Evolutionary conservation across 30 jellyfish, hydroid and myxozoan species (phyloP).

Genomic region (Turritopsis rubra): DNA sequence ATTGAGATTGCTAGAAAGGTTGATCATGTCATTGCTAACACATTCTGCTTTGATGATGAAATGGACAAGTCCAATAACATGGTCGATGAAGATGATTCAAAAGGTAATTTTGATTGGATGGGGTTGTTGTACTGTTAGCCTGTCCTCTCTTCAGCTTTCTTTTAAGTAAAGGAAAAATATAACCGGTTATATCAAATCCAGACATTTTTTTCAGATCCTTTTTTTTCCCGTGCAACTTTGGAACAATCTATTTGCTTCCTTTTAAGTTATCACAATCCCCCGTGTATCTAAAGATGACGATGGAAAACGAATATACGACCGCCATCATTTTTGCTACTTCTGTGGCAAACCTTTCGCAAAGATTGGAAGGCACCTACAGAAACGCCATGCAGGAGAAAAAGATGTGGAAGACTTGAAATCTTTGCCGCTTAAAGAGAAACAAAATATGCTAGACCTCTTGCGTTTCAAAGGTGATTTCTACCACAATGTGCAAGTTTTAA

Average conservation of each 20-base stretch:
- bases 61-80: background rate
- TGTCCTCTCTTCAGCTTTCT: no score
- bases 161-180: no score
- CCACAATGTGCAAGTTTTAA: conserved; percentile 31
- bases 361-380: conserved; percentile 29
- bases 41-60: background rate
- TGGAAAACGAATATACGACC: conserved; percentile 29
- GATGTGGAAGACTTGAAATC: conserved; percentile 14
- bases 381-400: conserved; percentile 32
- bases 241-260: background rate
- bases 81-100: background rate
- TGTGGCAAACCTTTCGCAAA: conserved; percentile 22
- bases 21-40: background rate
- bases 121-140: background rate
- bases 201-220: background rate
- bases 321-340: conserved; percentile 18
- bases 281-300: background rate
- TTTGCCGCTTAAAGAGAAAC: background rate
- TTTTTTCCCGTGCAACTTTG: background rate
- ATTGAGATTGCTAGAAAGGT: background rate
- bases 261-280: conserved; percentile 25
- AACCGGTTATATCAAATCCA: no score
- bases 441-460: conserved; percentile 28
- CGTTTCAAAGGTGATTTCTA: conserved; percentile 36
- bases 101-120: background rate